Evolutionary conservation across 2,888 invertebrate species (phyloP), one percentile per base, ranked within the genome.

Genomic region (Mythimna pallens): DNA sequence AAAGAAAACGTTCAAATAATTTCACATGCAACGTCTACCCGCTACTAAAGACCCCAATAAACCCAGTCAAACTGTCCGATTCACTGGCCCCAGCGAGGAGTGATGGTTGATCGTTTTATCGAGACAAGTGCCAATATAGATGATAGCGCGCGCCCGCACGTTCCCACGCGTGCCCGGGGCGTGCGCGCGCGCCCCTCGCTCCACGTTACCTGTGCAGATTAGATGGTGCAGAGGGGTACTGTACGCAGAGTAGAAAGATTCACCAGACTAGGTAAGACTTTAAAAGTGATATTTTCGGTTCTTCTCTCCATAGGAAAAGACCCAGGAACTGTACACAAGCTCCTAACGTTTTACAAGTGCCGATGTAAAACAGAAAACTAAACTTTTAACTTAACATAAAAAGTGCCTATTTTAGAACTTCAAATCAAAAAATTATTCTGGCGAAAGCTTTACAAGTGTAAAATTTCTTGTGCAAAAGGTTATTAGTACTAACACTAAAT

Each of bases 161-260:
- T 89, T 91, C 92, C 89, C 92, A 92, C 91, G 90, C 88, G 89
- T 86, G 92, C 72, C 90, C 82, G 83, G 86, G 80, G 88, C 89
- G 88, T 86, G 88, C 87, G 86, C 84, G 81, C 75, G 82, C 76
- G 73, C 74, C 85, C 86, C 87, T 78, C 68, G 30, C 70, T 14
- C 65, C 70, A 14, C 66, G 50, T 65, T 78, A 86, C 86, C 86
- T 87, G 86, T 75, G 34, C 8, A 36, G 77, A 85, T 57, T 74
- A 83, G n/a, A 8, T 59, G 14, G 9, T 6, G 22, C 47, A 85
- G 74, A 78, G 8, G 25, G 61, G 40, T 34, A 34, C 5, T 57
- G 25, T 75, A 76, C 61, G 64, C 55, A 84, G 36, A 81, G 57
- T 65, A 65, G 9, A 47, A 1, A 9, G 0, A 6, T 52, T 40